Conservation (phyloP, 2,888 invertebrate genomes). For the Clusia tigrina region DNA sequence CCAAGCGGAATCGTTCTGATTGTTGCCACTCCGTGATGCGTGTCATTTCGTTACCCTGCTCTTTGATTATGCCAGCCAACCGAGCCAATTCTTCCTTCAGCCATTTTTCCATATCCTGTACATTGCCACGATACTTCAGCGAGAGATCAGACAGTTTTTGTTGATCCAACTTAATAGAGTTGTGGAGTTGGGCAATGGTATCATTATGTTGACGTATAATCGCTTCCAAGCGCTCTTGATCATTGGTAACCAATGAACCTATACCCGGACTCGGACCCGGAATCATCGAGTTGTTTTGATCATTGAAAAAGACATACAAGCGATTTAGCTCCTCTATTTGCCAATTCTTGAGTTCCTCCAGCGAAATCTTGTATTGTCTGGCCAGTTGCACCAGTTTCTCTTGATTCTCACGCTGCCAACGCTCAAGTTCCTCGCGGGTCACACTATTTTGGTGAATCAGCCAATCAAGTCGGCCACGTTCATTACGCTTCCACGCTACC, state of each 20-base stretch:
- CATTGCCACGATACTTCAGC: slow-evolving; percentile 54
- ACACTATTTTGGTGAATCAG: slow-evolving; percentile 59
- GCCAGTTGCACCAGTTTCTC: slow-evolving; percentile 48
- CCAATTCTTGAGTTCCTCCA: slow-evolving; percentile 55
- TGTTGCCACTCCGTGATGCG: slow-evolving; percentile 59
- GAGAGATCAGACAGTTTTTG: slow-evolving; percentile 53
- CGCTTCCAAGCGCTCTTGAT: slow-evolving; percentile 52
- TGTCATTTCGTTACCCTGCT: slow-evolving; percentile 57
- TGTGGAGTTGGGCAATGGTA: slow-evolving; percentile 55
- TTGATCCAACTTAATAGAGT: slow-evolving; percentile 55
- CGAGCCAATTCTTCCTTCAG: slow-evolving; percentile 55
- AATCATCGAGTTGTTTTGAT: slow-evolving; percentile 53
- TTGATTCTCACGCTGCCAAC: slow-evolving; percentile 57
- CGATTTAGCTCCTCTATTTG: slow-evolving; percentile 57
- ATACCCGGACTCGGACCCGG: slow-evolving; percentile 36
- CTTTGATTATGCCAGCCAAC: slow-evolving; percentile 51
- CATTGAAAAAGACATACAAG: slow-evolving; percentile 49
- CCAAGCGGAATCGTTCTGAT: slow-evolving; percentile 56
- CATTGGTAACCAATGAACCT: slow-evolving; percentile 43
- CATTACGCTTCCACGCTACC: slow-evolving; percentile 52
- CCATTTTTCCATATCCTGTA: slow-evolving; percentile 58
- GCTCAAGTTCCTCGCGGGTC: slow-evolving; percentile 53
- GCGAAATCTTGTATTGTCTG: slow-evolving; percentile 45
- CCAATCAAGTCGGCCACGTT: slow-evolving; percentile 60
- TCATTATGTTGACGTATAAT: slow-evolving; percentile 57